A percentile compares a stretch with the other conserved stretches of the same genome.
Conservation (phyloP, 1,140 invertebrate species). For the Artemia franciscana region DNA sequence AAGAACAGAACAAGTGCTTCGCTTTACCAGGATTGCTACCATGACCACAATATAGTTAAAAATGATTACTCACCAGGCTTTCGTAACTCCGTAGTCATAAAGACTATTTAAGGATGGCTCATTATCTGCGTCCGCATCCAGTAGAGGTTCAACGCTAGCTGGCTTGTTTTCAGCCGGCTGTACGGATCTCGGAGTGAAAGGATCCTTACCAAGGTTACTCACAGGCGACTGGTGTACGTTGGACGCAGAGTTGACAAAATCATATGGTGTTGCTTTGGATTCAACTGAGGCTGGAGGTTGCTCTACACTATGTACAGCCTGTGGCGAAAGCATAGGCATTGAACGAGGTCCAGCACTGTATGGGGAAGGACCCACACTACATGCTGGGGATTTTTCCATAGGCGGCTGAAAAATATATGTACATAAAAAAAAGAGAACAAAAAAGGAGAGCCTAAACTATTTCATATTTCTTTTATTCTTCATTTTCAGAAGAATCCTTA, state of each 20-base stretch:
- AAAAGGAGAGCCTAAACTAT: too few species aligned
- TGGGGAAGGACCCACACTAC: neutral
- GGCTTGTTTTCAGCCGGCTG: neutral
- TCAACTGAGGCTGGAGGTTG: neutral
- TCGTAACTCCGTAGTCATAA: neutral
- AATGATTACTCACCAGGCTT: neutral
- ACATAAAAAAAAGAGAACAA: too few species aligned
- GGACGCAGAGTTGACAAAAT: neutral
- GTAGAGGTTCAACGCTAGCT: neutral
- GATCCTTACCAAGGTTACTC: neutral
- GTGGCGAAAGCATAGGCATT: neutral
- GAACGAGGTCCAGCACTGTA: neutral
- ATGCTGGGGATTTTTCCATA: neutral
- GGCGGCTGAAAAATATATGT: neutral
- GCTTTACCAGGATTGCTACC: too few species aligned
- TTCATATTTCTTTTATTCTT: too few species aligned
- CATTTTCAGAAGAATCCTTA: too few species aligned
- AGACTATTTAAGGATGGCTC: neutral
- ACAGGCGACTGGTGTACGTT: neutral
- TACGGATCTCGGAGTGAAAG: neutral
- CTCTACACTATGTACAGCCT: neutral
- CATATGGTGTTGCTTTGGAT: neutral
- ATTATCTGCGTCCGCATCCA: neutral
- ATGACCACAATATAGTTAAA: too few species aligned
- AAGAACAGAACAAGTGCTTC: too few species aligned